Conservation (phyloP, 2,113 vertebrate genomes). For the Gopherus flavomarginatus region DNA sequence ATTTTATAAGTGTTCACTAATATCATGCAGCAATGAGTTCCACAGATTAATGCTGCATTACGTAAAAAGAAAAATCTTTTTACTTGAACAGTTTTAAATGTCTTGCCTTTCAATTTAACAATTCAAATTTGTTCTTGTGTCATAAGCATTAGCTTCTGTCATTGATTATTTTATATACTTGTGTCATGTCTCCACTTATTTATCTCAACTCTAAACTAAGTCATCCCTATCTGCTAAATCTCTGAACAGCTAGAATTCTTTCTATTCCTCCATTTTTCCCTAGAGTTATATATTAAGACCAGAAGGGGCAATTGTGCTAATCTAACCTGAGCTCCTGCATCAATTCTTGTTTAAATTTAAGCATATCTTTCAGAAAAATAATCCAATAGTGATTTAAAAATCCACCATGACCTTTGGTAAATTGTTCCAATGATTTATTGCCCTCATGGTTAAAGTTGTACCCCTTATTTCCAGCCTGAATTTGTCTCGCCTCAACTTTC, state of each 20-base stretch:
- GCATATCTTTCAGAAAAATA: not conserved
- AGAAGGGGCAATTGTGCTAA: not conserved
- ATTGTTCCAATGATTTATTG: not conserved
- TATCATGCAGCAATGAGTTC: not conserved
- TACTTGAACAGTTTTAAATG: not conserved
- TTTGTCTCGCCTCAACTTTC: not conserved
- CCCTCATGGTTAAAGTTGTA: not conserved
- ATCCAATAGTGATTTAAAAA: not conserved
- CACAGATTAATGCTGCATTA: not conserved
- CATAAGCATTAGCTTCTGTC: not conserved
- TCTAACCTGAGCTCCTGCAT: not conserved
- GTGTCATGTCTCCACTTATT: not conserved
- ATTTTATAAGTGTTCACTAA: not conserved
- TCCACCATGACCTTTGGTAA: too few species aligned
- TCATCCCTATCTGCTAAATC: not conserved
- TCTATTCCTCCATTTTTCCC: not conserved
- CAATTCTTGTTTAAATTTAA: not conserved
- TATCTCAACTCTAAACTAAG: not conserved
- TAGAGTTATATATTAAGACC: not conserved
- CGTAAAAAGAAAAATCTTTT: not conserved
- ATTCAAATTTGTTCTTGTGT: not conserved
- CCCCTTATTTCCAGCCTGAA: not conserved
- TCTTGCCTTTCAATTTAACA: not conserved
- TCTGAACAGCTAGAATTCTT: not conserved
- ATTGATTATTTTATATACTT: not conserved